Evolutionary conservation across 1,140 invertebrate species (phyloP).

Genomic region (Drosophila sturtevanti): DNA sequence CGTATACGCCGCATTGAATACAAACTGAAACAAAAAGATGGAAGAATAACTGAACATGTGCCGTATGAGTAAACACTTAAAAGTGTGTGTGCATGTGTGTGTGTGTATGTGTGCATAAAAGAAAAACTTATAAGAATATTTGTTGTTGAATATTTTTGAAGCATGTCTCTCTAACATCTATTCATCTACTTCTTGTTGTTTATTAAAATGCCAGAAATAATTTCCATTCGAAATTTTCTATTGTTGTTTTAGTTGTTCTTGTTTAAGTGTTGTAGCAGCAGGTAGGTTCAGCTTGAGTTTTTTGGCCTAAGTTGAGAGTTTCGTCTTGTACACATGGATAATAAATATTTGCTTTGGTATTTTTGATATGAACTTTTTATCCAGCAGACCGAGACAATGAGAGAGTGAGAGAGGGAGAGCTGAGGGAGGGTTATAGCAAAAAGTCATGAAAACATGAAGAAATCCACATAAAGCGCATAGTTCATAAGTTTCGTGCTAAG

Average conservation of each 20-base stretch:
- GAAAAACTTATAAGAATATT: conserved; percentile 45
- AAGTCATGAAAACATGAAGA: conserved; percentile 15
- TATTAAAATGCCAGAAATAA: conserved; percentile 78
- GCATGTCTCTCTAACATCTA: conserved; percentile 33
- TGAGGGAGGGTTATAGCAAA: background rate
- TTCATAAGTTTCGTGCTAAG: conserved; percentile 55
- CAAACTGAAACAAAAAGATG: background rate
- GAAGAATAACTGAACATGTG: background rate
- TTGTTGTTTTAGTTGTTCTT: conserved; percentile 41
- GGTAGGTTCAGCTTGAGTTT: conserved; percentile 26
- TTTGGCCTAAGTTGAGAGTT: conserved; percentile 37
- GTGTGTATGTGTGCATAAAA: conserved; percentile 6
- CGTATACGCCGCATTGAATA: conserved; percentile 34
- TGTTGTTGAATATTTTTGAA: conserved; percentile 23
- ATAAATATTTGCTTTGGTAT: conserved; percentile 78
- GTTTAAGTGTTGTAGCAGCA: conserved; percentile 43
- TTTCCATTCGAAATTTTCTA: conserved; percentile 49
- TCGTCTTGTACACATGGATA: conserved; percentile 62
- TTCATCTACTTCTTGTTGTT: conserved; percentile 45
- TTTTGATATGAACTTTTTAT: conserved; percentile 67
- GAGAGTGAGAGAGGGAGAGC: background rate
- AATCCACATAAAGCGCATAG: conserved; percentile 56
- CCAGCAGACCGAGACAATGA: conserved; percentile 38
- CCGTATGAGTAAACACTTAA: conserved; percentile 33
- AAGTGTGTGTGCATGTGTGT: conserved; percentile 6